Evolutionary conservation across 1,140 invertebrate genomes (phyloP).

Genomic region (Zaprionus ornatus): DNA sequence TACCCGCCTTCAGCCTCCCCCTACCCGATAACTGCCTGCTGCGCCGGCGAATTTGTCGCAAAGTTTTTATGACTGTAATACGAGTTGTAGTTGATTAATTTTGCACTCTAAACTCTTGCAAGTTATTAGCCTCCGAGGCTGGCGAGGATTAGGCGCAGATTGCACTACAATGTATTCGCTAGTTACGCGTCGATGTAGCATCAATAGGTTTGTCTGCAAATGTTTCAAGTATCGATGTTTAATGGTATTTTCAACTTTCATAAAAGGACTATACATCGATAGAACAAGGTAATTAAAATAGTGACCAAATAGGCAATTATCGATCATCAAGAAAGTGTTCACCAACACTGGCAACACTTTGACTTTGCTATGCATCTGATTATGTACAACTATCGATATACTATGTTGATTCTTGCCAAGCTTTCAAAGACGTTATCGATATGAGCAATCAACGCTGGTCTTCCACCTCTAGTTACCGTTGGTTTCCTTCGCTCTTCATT

Average conservation of each 20-base stretch:
- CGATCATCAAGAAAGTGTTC: neutral
- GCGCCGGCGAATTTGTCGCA: slow-evolving; percentile 36
- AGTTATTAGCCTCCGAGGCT: slow-evolving; percentile 26
- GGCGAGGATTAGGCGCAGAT: slow-evolving; percentile 12
- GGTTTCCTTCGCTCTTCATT: neutral
- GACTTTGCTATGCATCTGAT: too few species aligned
- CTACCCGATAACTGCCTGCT: neutral
- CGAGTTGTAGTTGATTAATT: slow-evolving; percentile 59
- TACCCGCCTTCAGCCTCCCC: neutral
- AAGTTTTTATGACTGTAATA: slow-evolving; percentile 59
- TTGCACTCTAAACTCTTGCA: slow-evolving; percentile 33
- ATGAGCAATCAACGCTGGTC: neutral
- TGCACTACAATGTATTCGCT: slow-evolving; percentile 47
- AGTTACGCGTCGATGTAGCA: slow-evolving; percentile 1
- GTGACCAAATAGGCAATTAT: neutral
- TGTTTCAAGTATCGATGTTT: too few species aligned
- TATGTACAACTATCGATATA: neutral
- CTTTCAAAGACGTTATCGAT: neutral
- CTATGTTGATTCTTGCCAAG: neutral
- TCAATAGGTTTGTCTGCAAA: neutral
- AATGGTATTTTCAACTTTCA: neutral
- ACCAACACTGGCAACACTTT: too few species aligned
- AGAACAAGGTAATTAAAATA: neutral
- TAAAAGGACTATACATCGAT: neutral
- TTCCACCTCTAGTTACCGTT: neutral